phyloP scores from a whole-genome alignment of 2,113 vertebrate genomes.

The Pithys albifrons region DNA sequence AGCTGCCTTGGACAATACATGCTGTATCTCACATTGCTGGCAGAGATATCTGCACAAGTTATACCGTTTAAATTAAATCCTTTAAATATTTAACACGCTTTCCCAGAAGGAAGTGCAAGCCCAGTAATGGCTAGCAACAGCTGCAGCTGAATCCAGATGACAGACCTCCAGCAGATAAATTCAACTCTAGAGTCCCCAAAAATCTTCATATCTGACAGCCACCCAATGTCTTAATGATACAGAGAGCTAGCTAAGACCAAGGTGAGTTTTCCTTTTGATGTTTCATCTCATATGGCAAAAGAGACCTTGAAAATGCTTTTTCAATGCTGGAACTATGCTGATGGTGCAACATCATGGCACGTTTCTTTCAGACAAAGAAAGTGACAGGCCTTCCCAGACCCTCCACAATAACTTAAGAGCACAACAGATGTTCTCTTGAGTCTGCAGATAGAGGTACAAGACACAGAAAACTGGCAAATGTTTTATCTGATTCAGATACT shows the following conservation, averaged over 20 bases:
- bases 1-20: not conserved
- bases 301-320: not conserved
- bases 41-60: not conserved
- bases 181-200: not conserved
- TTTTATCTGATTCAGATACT: not conserved
- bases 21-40: not conserved
- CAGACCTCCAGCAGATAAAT: constrained; percentile 34
- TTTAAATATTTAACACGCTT: constrained; percentile 43
- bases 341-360: constrained; percentile 25
- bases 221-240: not conserved
- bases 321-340: not conserved
- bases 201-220: not conserved
- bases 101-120: constrained; percentile 15
- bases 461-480: not conserved
- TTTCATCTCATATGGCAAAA: not conserved
- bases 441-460: not conserved
- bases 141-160: constrained; percentile 71
- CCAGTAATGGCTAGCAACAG: constrained; percentile 64
- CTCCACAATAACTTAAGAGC: not conserved
- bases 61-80: not conserved
- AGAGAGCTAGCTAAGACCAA: not conserved
- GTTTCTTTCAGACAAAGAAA: constrained; percentile 72
- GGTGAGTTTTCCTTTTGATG: not conserved
- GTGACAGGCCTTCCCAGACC: not conserved
- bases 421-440: not conserved